Evolutionary conservation across 2,888 invertebrate genomes (phyloP), one percentile per base, ranked within the genome.

Genomic region (Eremobia ochroleuca): DNA sequence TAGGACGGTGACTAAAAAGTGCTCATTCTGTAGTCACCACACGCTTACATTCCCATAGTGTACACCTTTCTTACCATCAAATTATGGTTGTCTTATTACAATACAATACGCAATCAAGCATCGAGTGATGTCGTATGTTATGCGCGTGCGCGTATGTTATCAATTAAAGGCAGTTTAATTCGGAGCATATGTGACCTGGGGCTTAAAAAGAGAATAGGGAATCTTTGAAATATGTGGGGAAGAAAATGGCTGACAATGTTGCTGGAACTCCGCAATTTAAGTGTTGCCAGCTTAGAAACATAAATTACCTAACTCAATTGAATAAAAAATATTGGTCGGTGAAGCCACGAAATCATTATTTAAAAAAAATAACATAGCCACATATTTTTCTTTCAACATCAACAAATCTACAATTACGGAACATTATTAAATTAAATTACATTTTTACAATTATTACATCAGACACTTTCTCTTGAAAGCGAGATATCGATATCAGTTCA

Each of bases 91-190:
- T 88, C 93, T 86, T 90, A 95, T 95, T 95, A 94, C 89, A 95
- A 95, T 94, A 96, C 95, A 95, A 95, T 95, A 92, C 91, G 92
- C 95, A 94, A 95, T 95, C 94, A 94, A 89, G 87, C 86, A 78
- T 77, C 87, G 90, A 87, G 92, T 91, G 88, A 90, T 76, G 69
- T 71, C 71, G 72, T 73, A 71, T 70, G 76, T 59, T 46, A 71
- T 62, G 75, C 76, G 76, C 75, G 71, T 81, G 76, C 86, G 73
- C 76, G 21, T 73, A 69, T 73, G 52, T 28, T 72, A 79, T 71
- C 65, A 84, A 85, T 84, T 84, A 82, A 73, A 67, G 55, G 49
- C 85, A 72, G 49, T 86, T 86, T 73, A 84, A 79, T 87, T 37
- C 78, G 59, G 85, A 87, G 85, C 86, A 84, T 81, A 76, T 79